phyloP scores from a whole-genome alignment of 2,888 invertebrate genomes.

The Nebria brevicollis region DNA sequence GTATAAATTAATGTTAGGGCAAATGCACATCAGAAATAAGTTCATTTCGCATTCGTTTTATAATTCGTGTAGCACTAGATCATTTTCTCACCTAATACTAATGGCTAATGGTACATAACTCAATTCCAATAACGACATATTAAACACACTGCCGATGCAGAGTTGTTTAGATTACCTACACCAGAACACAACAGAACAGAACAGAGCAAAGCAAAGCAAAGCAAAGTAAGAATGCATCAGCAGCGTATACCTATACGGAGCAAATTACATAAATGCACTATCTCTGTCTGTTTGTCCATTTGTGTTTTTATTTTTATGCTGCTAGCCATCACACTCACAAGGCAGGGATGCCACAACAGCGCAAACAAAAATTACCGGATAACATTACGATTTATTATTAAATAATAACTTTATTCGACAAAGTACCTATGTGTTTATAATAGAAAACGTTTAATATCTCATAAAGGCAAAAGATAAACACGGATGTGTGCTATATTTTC shows the following conservation, averaged over 20 bases:
- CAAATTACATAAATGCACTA: too few relatives aligned
- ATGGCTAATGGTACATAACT: slow-evolving; percentile 1
- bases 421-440: background rate
- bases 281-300: too few relatives aligned
- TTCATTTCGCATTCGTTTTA: background rate
- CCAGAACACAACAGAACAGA: too few relatives aligned
- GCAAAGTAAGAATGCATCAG: too few relatives aligned
- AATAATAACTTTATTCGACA: background rate
- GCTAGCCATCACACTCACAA: too few relatives aligned
- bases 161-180: background rate
- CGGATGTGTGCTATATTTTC: background rate
- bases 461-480: background rate
- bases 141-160: background rate
- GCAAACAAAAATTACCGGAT: background rate
- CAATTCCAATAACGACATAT: slow-evolving; percentile 1
- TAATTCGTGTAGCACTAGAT: background rate
- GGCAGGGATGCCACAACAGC: too few relatives aligned
- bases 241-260: too few relatives aligned
- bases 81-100: slow-evolving; percentile 1
- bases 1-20: background rate
- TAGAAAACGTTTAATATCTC: slow-evolving; percentile 1
- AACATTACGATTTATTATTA: background rate
- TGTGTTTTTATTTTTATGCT: too few relatives aligned
- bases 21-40: background rate
- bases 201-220: too few relatives aligned